Conservation (phyloP, 2,113 vertebrate species). For the Butorides virescens region DNA sequence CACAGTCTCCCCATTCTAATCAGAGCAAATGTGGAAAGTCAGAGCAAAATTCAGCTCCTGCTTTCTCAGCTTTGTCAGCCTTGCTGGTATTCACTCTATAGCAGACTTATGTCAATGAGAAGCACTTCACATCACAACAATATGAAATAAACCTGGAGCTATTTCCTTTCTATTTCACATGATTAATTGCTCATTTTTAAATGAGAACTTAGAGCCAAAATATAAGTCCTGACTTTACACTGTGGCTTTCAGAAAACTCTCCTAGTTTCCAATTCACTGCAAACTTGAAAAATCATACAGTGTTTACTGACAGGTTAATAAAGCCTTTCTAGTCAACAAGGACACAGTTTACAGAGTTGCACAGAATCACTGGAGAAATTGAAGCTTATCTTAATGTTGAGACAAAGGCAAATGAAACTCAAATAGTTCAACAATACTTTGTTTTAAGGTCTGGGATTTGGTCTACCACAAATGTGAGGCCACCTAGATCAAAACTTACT, state of each 20-base stretch:
- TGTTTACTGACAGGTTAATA: background rate
- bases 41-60: background rate
- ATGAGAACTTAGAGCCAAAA: conserved; percentile 44
- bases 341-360: background rate
- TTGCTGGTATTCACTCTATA: background rate
- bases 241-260: background rate
- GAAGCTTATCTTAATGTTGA: background rate
- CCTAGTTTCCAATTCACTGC: background rate
- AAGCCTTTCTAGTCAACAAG: background rate
- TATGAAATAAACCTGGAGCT: conserved; percentile 35
- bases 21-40: background rate
- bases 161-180: conserved; percentile 25
- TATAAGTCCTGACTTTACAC: conserved; percentile 20
- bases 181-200: conserved; percentile 64
- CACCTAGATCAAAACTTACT: background rate
- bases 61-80: background rate
- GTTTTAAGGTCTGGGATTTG: background rate
- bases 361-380: background rate
- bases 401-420: background rate
- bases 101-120: background rate
- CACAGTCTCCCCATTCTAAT: background rate
- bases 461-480: background rate
- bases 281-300: background rate
- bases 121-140: background rate
- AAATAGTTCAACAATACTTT: background rate